Evolutionary conservation across 2,888 invertebrate species (phyloP).

Genomic region (Merodon equestris): DNA sequence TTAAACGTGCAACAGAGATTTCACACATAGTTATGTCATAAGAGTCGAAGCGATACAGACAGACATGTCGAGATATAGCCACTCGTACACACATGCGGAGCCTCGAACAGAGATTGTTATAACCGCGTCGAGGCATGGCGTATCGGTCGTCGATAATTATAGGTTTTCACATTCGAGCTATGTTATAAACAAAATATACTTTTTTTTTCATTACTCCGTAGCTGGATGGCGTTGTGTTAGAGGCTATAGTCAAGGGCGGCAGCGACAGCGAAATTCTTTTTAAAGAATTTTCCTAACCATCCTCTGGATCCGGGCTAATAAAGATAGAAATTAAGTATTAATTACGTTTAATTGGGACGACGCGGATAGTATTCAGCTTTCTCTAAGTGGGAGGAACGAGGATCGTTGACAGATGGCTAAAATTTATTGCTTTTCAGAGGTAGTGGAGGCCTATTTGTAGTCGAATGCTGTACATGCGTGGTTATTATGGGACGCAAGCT

Average conservation of each 20-base stretch:
- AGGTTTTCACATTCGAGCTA: conserved; percentile 51
- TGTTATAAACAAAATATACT: conserved; percentile 8
- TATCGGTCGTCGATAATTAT: conserved; percentile 61
- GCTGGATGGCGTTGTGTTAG: conserved; percentile 21
- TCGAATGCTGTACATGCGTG: too few relatives aligned
- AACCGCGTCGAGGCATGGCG: conserved; percentile 28
- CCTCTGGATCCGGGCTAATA: conserved; percentile 31
- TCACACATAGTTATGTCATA: conserved; percentile 66
- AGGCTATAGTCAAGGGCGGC: conserved; percentile 50
- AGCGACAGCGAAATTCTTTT: neutral
- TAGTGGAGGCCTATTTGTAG: too few relatives aligned
- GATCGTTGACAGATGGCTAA: neutral
- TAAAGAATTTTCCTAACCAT: conserved; percentile 32
- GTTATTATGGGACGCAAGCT: too few relatives aligned
- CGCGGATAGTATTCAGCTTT: neutral
- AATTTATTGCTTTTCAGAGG: neutral
- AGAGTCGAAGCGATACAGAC: conserved; percentile 14
- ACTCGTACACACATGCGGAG: neutral
- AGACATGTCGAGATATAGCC: neutral
- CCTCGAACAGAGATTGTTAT: conserved; percentile 40
- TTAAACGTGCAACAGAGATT: conserved; percentile 33
- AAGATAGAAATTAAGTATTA: conserved; percentile 56
- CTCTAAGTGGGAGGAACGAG: conserved; percentile 1
- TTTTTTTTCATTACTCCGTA: conserved; percentile 21
- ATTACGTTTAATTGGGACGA: conserved; percentile 56